Base-by-base conservation (phyloP, 2,113 vertebrate species). In the Neolamprologus sp. region DNA sequence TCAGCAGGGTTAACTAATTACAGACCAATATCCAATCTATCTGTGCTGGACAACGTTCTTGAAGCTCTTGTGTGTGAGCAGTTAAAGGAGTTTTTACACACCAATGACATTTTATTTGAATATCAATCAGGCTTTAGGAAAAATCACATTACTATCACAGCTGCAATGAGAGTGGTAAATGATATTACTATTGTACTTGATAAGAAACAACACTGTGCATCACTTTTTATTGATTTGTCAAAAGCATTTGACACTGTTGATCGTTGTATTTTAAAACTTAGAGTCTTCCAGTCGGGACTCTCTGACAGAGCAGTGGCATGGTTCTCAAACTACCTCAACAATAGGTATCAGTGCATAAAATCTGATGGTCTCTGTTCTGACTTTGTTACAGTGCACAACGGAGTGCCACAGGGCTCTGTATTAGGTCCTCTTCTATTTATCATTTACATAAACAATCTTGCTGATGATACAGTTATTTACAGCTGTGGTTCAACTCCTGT, bases 221-320 rank as follows among this genome's bases (percentile, higher is more conserved):
- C 26, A 1, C 7, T 58, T 58, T 58, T 58, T 58, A 58, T 58
- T 58, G 26, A 58, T 31, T 58, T 58, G 13, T 58, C 55, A 58
- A 58, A 58, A 58, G 23, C 55, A 58, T 58, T 58, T 58, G 55
- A 28, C 55, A 58, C 26, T 58, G 55, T 58, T 58, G 55, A 28
- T 16, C 13, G 0, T 58, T 28, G 55, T 58, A 58, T 58, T 58
- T 55, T 55, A 55, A 55, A 55, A 55, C 53, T 55, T 58, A 58
- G 55, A 14, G 2, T 57, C 54, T 57, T 57, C 54, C 54, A 8
- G 0, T 57, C 3, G 0, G 23, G 54, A 57, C 7, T 57, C 7
- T 28, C 23, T 57, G 54, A 57, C 0, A 28, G 23, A 57, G 23
- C 54, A 57, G 54, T 28, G 1, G 23, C 54, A 57, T 57, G 23